These are phyloP conservation scores for Eueremaeus valkanovi DNA, from an alignment of 2,888 invertebrate genomes.

Conservation along the genomic window DNA sequence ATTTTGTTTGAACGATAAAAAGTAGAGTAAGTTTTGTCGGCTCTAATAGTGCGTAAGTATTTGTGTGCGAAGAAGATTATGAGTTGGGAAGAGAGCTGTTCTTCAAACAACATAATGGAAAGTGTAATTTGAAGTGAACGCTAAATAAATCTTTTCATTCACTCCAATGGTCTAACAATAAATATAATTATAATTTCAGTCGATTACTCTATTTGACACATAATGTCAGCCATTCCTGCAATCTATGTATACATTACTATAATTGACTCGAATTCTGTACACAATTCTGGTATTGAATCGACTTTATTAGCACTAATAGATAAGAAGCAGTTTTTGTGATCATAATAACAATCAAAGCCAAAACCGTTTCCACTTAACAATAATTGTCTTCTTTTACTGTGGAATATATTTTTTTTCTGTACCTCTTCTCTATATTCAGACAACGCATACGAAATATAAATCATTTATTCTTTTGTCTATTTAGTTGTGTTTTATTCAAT, in stretches of 20 bases:
- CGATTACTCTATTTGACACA: background rate
- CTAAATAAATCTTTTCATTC: conserved; percentile 6
- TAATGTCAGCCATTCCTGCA: background rate
- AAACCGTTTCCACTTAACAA: too few relatives aligned
- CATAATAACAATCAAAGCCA: too few relatives aligned
- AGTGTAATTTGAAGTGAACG: conserved; percentile 3
- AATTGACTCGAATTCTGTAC: too few relatives aligned
- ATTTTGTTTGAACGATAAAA: background rate
- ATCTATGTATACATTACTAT: background rate
- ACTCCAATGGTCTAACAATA: background rate
- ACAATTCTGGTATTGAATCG: too few relatives aligned
- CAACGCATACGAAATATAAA: too few relatives aligned
- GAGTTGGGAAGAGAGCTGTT: background rate
- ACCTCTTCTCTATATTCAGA: too few relatives aligned
- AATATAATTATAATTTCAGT: conserved; percentile 15
- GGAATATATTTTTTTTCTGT: too few relatives aligned
- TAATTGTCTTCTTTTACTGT: too few relatives aligned
- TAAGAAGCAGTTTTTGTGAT: too few relatives aligned
- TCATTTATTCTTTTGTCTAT: too few relatives aligned
- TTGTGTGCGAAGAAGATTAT: background rate
- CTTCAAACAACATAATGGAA: background rate
- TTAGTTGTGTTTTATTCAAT: too few relatives aligned
- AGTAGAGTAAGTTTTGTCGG: background rate
- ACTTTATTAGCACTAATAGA: conserved; percentile 1
- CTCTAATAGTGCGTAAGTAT: background rate